Conservation (phyloP, 1,140 invertebrate genomes). For the Drosophila pallidifrons region DNA sequence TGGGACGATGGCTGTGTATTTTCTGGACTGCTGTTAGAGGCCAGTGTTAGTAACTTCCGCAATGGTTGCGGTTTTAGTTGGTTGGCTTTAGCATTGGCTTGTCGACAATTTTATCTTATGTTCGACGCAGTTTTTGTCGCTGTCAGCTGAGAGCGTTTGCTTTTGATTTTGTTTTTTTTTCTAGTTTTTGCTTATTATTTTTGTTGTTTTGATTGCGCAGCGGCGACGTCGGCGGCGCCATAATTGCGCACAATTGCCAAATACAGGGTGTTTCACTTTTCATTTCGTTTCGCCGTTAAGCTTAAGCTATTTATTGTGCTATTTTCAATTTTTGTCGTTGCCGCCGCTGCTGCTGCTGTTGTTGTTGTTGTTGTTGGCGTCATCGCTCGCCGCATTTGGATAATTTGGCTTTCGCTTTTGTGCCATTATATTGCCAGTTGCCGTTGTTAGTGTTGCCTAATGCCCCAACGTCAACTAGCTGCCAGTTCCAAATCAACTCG, state of each 20-base stretch:
- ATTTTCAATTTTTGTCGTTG: slow-evolving; percentile 61
- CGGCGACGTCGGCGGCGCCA: slow-evolving; percentile 24
- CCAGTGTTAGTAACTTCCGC: slow-evolving; percentile 22
- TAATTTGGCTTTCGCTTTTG: slow-evolving; percentile 82
- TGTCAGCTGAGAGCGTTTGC: slow-evolving; percentile 39
- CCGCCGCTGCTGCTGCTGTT: neutral
- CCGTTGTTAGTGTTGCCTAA: slow-evolving; percentile 58
- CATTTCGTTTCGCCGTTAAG: slow-evolving; percentile 54
- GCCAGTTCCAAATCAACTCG: slow-evolving; percentile 50
- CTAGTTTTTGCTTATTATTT: slow-evolving; percentile 49
- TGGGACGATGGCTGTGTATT: neutral
- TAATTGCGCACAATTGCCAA: slow-evolving; percentile 79
- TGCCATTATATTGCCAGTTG: slow-evolving; percentile 52
- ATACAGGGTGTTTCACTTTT: slow-evolving; percentile 71
- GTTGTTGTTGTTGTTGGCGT: slow-evolving; percentile 29
- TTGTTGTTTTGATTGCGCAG: slow-evolving; percentile 56
- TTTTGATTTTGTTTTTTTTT: slow-evolving; percentile 37
- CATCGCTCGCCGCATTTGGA: slow-evolving; percentile 70
- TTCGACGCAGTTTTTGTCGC: slow-evolving; percentile 19
- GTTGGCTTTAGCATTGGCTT: slow-evolving; percentile 33
- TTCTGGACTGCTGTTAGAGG: no score
- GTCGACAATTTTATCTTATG: slow-evolving; percentile 53
- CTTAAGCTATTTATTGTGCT: slow-evolving; percentile 62
- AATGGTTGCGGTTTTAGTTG: slow-evolving; percentile 37
- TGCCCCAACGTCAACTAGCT: slow-evolving; percentile 39